Conservation (phyloP, 2,888 invertebrate species). For the Cordilura impudica region DNA sequence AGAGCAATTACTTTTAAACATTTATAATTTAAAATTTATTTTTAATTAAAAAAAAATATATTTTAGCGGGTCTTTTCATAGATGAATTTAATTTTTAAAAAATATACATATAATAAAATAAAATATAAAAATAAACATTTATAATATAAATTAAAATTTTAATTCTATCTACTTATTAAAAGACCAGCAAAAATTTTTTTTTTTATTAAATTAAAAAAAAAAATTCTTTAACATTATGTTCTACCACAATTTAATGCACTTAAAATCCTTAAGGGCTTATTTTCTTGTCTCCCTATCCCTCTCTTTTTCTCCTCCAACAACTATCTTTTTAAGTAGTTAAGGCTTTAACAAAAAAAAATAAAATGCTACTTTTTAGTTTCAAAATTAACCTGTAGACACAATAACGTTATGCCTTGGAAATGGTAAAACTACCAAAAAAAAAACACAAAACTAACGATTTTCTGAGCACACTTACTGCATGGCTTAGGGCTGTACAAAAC, state of each 20-base stretch:
- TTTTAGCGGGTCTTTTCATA: too few species aligned
- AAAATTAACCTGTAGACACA: conserved; percentile 50
- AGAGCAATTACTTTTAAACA: too few species aligned
- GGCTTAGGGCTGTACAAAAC: conserved; percentile 31
- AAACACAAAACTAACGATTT: conserved; percentile 32
- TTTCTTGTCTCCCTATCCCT: not conserved
- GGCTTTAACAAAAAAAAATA: not conserved
- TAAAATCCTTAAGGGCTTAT: not conserved
- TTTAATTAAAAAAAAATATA: too few species aligned
- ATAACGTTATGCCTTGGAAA: conserved; percentile 16
- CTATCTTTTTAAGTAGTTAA: not conserved
- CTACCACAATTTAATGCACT: not conserved
- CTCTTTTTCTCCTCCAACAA: not conserved
- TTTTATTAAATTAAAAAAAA: too few species aligned
- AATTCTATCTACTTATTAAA: too few species aligned
- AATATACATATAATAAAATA: too few species aligned
- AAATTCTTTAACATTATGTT: too few species aligned
- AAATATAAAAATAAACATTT: too few species aligned
- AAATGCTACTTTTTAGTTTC: not conserved
- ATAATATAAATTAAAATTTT: too few species aligned
- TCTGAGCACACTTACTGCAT: conserved; percentile 54
- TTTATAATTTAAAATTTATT: too few species aligned
- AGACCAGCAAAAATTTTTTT: too few species aligned
- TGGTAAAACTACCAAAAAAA: conserved; percentile 2
- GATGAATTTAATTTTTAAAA: too few species aligned